Evolutionary conservation across 2,888 invertebrate species (phyloP).

Genomic region (Phasia obesa): DNA sequence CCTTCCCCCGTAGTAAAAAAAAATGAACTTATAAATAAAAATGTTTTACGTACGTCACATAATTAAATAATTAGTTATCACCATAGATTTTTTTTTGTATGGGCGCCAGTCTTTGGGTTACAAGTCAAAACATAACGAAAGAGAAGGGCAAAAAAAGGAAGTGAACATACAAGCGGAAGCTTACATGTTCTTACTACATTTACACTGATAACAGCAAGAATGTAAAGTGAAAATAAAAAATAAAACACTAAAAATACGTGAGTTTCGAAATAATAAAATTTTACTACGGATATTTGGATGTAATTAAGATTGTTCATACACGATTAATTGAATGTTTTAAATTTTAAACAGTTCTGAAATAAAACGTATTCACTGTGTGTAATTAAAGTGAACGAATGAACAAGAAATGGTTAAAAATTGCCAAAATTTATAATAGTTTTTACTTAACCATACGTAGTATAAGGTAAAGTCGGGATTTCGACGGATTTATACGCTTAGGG

Average conservation of each 20-base stretch:
- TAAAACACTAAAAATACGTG: too few relatives aligned
- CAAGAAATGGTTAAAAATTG: too few relatives aligned
- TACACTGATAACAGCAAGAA: constrained; percentile 32
- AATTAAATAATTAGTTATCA: constrained; percentile 53
- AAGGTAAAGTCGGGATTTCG: too few relatives aligned
- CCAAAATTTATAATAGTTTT: too few relatives aligned
- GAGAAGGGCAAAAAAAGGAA: constrained; percentile 53
- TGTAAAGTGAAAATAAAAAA: constrained; percentile 9
- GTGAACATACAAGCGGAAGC: constrained; percentile 55
- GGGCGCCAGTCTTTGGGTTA: constrained; percentile 37
- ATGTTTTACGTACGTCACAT: constrained; percentile 38
- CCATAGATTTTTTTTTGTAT: constrained; percentile 5
- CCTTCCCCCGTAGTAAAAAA: background rate
- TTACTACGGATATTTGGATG: constrained; percentile 8
- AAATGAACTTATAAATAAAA: background rate
- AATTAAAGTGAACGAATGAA: too few relatives aligned
- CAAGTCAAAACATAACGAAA: constrained; percentile 17
- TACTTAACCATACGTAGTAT: too few relatives aligned
- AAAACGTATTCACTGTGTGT: too few relatives aligned
- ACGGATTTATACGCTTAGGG: too few relatives aligned
- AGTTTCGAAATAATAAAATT: background rate
- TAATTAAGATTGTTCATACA: constrained; percentile 18
- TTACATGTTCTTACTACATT: constrained; percentile 42
- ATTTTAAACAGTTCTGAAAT: too few relatives aligned
- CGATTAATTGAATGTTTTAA: background rate